Base-by-base conservation (phyloP, 2,113 vertebrate genomes). In the Cacatua alba region DNA sequence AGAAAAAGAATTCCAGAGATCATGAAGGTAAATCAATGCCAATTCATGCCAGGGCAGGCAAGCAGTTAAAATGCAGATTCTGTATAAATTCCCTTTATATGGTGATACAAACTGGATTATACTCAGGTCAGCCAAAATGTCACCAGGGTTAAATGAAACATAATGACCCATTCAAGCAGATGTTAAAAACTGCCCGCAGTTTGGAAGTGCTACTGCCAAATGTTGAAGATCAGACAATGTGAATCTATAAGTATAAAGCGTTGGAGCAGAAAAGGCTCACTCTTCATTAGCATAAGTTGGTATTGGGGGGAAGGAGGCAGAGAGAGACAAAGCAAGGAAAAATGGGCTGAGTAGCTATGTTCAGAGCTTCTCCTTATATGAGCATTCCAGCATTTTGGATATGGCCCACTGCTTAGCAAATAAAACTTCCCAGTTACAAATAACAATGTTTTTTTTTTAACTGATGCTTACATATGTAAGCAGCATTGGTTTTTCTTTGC, bases 61-160 rank as follows among this genome's bases (percentile, higher is more conserved):
- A 96, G 88, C 78, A 91, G 55, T 94, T 94, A 91, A 96, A 96
- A 83, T 96, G 83, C 17, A 1, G 28, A 49, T 91, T 92, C 65
- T 85, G 9, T 75, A 17, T 72, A 43, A 91, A 72, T 92, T 92
- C 28, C 37, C 76, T 92, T 91, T 89, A 43, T 76, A 74, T 78
- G 46, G 75, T 55, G 78, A 86, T 85, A 86, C 90, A 80, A 91
- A 95, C 75, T 59, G 91, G 88, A 94, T 90, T 93, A 70, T 95
- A 75, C 43, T 95, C 46, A 37, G 91, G 87, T 90, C 87, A 96
- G 88, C 93, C 68, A 71, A 93, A 93, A 91, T 91, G 59, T 72
- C 91, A 97, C 82, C 55, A 44, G 43, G 44, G 70, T 91, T 91
- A 88, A 97, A 93, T 86, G 79, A 81, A 94, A 84, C 87, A 89